Evolutionary conservation across 2,797 vertebrate species (phyloP).

Genomic region (Alexandromys oeconomus): DNA sequence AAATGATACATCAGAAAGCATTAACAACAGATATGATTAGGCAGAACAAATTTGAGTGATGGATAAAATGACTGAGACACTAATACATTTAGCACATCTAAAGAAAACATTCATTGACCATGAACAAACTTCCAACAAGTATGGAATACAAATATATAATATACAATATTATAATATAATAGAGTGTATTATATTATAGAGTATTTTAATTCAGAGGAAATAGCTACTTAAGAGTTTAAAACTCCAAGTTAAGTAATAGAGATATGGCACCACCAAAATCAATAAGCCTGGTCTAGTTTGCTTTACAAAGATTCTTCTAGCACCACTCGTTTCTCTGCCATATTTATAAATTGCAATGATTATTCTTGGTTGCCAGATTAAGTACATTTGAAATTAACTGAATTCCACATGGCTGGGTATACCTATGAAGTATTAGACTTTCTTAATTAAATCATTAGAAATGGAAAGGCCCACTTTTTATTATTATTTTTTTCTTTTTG

Average conservation of each 20-base stretch:
- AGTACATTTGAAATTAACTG: not conserved
- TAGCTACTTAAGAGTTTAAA: not conserved
- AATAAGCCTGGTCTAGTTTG: not conserved
- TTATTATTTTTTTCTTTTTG: too few relatives aligned
- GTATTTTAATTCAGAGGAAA: not conserved
- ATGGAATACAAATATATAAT: not conserved
- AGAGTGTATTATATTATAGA: too few relatives aligned
- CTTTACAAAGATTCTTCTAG: not conserved
- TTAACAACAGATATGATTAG: not conserved
- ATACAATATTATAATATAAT: too few relatives aligned
- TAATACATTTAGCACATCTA: not conserved
- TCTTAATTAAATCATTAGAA: not conserved
- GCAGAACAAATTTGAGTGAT: not conserved
- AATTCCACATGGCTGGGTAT: not conserved
- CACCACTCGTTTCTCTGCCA: not conserved
- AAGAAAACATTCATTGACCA: not conserved
- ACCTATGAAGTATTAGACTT: not conserved
- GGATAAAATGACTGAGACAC: not conserved
- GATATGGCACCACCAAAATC: not conserved
- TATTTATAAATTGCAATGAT: not conserved
- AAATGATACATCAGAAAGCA: not conserved
- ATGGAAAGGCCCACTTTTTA: too few relatives aligned
- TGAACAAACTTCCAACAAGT: not conserved
- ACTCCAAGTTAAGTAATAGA: not conserved
- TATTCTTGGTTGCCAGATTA: not conserved